phyloP scores from a whole-genome alignment of 1,140 invertebrate species.

The Amphibalanus amphitrite region DNA sequence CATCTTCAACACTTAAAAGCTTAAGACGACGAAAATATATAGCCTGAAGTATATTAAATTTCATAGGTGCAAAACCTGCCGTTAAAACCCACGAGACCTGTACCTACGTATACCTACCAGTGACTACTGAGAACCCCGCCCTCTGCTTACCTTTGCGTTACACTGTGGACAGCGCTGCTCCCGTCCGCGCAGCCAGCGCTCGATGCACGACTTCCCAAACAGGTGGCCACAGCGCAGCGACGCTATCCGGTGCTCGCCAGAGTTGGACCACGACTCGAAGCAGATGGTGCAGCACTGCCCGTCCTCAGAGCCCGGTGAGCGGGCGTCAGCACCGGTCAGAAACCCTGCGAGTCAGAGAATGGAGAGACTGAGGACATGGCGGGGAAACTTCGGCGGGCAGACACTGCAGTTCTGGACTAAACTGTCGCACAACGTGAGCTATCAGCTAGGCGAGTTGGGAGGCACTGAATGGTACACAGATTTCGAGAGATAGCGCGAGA shows the following conservation, averaged over 20 bases:
- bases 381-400: background rate
- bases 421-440: too few relatives aligned
- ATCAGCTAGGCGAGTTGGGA: too few relatives aligned
- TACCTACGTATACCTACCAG: too few relatives aligned
- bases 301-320: conserved; percentile 28
- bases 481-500: too few relatives aligned
- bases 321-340: background rate
- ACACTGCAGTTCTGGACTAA: background rate
- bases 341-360: background rate
- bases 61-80: too few relatives aligned
- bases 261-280: conserved; percentile 64
- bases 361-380: background rate
- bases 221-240: conserved; percentile 77
- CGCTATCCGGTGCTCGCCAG: conserved; percentile 62
- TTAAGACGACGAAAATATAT: too few relatives aligned
- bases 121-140: too few relatives aligned
- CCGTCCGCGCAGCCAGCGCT: conserved; percentile 46
- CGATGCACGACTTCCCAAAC: conserved; percentile 67
- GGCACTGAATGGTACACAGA: background rate
- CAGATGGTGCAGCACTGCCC: conserved; percentile 68
- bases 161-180: conserved; percentile 56
- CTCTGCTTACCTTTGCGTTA: conserved; percentile 45
- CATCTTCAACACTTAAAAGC: too few relatives aligned
- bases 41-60: too few relatives aligned
- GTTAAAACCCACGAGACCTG: too few relatives aligned